Conservation (phyloP, 2,888 invertebrate genomes). For the Mycalesis mineus region DNA sequence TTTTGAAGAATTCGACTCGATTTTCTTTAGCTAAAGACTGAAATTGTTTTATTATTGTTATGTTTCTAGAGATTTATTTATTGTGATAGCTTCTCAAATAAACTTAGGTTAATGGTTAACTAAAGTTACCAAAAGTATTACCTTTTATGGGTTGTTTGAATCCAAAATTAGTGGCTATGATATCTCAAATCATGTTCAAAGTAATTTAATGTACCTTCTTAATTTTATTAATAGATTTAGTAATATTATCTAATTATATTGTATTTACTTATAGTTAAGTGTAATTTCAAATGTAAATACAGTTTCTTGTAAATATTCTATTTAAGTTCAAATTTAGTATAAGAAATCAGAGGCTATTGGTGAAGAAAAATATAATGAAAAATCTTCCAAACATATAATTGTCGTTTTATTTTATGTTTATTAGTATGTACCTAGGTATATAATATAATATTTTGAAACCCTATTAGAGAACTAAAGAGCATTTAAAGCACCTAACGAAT, state of each 20-base stretch:
- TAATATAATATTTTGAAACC: too few species aligned
- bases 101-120: conserved; percentile 55
- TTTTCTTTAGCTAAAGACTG: conserved; percentile 67
- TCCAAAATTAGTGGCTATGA: conserved; percentile 67
- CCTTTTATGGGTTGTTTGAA: conserved; percentile 56
- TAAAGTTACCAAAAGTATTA: conserved; percentile 78
- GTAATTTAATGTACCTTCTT: conserved; percentile 35
- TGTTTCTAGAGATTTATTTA: conserved; percentile 70
- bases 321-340: conserved; percentile 40
- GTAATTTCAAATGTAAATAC: conserved; percentile 27
- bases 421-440: too few species aligned
- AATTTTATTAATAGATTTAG: conserved; percentile 21
- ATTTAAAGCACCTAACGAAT: too few species aligned
- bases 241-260: neutral
- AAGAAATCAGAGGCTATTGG: conserved; percentile 60
- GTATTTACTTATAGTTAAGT: neutral
- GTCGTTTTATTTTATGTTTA: conserved; percentile 13
- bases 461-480: too few species aligned
- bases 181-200: conserved; percentile 46
- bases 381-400: conserved; percentile 24
- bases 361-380: conserved; percentile 44
- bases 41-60: conserved; percentile 65
- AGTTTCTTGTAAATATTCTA: conserved; percentile 59
- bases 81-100: conserved; percentile 61
- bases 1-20: conserved; percentile 23